These are phyloP conservation scores for Drosophila takahashii DNA, from an alignment of 1,140 invertebrate genomes.

Conservation along the genomic window DNA sequence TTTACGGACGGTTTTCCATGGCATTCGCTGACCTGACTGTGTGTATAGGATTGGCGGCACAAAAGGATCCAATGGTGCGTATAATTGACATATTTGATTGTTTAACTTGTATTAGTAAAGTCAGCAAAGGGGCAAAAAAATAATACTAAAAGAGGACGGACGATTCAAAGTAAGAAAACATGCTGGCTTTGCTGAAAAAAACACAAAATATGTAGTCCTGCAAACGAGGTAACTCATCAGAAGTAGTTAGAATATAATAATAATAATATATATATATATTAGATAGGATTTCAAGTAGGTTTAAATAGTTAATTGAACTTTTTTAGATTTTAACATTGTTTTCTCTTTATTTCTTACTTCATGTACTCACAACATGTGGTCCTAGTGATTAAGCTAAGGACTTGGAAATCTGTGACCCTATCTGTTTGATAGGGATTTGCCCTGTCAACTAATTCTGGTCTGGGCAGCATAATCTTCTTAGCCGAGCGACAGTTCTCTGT, in stretches of 20 bases:
- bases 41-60: constrained; percentile 24
- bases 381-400: constrained; percentile 14
- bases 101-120: constrained; percentile 63
- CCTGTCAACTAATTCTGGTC: constrained; percentile 1
- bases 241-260: background rate
- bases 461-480: constrained; percentile 18
- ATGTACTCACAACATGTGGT: background rate
- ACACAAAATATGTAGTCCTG: background rate
- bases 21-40: constrained; percentile 8
- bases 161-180: background rate
- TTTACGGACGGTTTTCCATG: constrained; percentile 10
- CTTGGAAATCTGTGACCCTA: constrained; percentile 7
- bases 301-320: background rate
- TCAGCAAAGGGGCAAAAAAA: constrained; percentile 39
- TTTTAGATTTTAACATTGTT: background rate
- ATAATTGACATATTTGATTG: constrained; percentile 69
- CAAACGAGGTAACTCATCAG: background rate
- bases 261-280: no score
- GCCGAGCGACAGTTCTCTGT: background rate
- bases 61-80: constrained; percentile 63
- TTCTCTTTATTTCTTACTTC: background rate
- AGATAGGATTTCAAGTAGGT: no score
- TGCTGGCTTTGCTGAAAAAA: constrained; percentile 1
- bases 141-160: background rate
- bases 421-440: constrained; percentile 10